Percentiles rank a stretch among this genome's conserved stretches.
phyloP scores from a whole-genome alignment of 2,113 vertebrate species.

The Lepus europaeus region DNA sequence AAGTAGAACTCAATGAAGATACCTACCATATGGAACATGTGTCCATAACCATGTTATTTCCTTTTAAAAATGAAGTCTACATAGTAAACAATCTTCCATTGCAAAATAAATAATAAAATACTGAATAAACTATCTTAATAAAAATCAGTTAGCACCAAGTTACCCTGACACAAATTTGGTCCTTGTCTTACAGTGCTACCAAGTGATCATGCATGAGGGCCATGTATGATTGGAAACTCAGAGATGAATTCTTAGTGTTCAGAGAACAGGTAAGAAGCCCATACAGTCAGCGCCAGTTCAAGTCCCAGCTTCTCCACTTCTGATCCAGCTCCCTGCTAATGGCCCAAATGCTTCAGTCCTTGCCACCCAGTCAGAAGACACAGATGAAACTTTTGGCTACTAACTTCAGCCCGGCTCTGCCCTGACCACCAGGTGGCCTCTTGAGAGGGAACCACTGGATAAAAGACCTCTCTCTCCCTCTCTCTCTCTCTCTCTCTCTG shows the following conservation, averaged over 20 bases:
- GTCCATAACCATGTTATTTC: neutral
- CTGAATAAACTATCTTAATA: neutral
- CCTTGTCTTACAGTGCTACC: neutral
- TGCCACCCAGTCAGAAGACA: too few species aligned
- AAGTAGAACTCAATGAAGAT: neutral
- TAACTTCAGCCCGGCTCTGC: too few species aligned
- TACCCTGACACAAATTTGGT: neutral
- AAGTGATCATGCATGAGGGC: neutral
- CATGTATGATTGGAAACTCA: neutral
- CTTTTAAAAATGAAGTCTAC: constrained; percentile 34
- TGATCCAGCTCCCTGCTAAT: too few species aligned
- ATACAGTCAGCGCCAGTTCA: too few species aligned
- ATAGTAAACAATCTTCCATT: neutral
- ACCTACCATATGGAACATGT: neutral
- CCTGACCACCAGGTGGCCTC: too few species aligned
- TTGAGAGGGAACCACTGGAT: too few species aligned
- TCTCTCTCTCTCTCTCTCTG: too few species aligned
- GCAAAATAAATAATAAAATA: neutral
- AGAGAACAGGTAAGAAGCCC: neutral
- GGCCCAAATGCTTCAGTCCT: too few species aligned
- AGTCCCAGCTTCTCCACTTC: too few species aligned
- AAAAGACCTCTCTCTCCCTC: too few species aligned
- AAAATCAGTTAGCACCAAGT: constrained; percentile 17
- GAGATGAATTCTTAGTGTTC: neutral
- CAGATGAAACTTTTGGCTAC: too few species aligned